phyloP scores from a whole-genome alignment of 2,113 vertebrate species.

The Nycticebus coucang region DNA sequence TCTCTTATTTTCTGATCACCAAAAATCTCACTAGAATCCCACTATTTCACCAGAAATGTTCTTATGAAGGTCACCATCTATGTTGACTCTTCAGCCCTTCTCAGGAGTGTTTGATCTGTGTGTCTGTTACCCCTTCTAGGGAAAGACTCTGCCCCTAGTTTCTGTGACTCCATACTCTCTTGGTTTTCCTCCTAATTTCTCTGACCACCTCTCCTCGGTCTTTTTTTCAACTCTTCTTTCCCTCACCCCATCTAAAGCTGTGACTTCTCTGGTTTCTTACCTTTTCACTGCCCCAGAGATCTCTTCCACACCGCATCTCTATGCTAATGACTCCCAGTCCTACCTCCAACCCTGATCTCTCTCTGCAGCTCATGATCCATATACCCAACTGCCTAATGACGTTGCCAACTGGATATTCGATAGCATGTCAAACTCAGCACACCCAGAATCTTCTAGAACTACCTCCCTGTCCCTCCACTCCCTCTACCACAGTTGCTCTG shows the following conservation, averaged over 20 bases:
- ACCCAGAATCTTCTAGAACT: conserved; percentile 6
- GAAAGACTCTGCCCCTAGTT: background rate
- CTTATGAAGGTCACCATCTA: background rate
- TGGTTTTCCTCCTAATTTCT: background rate
- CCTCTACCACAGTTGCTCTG: background rate
- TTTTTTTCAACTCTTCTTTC: background rate
- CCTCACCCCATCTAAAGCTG: background rate
- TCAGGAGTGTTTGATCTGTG: background rate
- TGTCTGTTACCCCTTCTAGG: background rate
- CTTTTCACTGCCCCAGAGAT: background rate
- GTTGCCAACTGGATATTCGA: background rate
- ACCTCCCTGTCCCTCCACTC: background rate
- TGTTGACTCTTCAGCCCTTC: background rate
- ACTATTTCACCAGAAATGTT: background rate
- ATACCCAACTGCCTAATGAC: background rate
- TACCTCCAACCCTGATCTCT: background rate
- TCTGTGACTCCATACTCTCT: background rate
- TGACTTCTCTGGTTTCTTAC: background rate
- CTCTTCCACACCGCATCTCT: background rate
- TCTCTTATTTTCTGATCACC: background rate
- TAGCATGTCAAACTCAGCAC: background rate
- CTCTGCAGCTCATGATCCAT: background rate
- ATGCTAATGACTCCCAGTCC: background rate
- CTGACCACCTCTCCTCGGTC: background rate
- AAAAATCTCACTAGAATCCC: background rate